Evolutionary conservation across 2,113 vertebrate species (phyloP).

Genomic region (Urocynchramus pylzowi): DNA sequence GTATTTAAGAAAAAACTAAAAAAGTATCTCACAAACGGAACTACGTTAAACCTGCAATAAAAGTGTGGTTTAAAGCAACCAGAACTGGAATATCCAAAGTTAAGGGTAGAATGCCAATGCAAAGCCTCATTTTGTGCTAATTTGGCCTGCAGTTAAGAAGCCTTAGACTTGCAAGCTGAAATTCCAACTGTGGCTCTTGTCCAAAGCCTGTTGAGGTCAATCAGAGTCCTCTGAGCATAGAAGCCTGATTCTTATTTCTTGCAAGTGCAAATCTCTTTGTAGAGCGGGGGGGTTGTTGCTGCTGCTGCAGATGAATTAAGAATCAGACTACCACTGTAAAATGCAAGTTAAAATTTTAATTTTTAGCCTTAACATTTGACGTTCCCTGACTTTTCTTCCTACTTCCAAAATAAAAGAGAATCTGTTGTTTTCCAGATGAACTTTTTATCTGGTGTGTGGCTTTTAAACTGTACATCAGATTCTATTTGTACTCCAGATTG

Average conservation of each 20-base stretch:
- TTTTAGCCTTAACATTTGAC: constrained; percentile 26
- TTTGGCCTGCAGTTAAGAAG: constrained; percentile 57
- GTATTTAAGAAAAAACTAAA: neutral
- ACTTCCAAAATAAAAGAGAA: constrained; percentile 7
- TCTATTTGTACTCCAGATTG: constrained; percentile 65
- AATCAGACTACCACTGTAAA: neutral
- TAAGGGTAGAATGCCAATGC: constrained; percentile 43
- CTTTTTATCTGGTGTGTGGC: constrained; percentile 33
- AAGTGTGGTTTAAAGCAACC: constrained; percentile 52
- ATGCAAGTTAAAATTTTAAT: neutral
- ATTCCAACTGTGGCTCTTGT: constrained; percentile 50
- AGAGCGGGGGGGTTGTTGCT: neutral
- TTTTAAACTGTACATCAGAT: constrained; percentile 69
- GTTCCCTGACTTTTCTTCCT: neutral
- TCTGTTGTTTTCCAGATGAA: neutral
- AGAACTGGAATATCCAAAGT: constrained; percentile 59
- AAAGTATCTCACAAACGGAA: constrained; percentile 22
- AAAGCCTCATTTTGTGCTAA: constrained; percentile 42
- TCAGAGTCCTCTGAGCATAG: constrained; percentile 22
- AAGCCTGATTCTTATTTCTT: constrained; percentile 43
- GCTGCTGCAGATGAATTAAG: neutral
- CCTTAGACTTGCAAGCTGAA: constrained; percentile 59
- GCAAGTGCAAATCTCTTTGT: constrained; percentile 19
- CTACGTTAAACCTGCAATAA: constrained; percentile 54
- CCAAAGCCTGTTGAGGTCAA: constrained; percentile 57